Evolutionary conservation across 2,797 vertebrate species (phyloP), one percentile per base, ranked within the genome.

Genomic region (Aulostomus chinensis): DNA sequence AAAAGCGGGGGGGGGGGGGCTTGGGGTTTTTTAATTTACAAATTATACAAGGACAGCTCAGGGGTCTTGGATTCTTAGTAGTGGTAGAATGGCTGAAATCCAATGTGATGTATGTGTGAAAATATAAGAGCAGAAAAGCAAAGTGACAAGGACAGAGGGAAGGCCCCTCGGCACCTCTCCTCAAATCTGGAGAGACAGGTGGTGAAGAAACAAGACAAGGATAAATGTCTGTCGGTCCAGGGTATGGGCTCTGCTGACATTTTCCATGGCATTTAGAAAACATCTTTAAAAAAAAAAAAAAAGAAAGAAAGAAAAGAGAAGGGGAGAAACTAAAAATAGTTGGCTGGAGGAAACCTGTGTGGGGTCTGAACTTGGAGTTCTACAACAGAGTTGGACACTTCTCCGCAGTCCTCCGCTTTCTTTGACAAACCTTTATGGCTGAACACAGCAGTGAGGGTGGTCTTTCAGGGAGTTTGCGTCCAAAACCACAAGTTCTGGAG

Each of bases 231-330:
- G 58, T 60, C 49, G 10, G 31, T 62, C 28, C 32, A 22, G 21
- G 18, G 50, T 63, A 52, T 22, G 13, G 58, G 48, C 55, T 58
- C 25, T 2, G 36, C 53, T 84, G 81, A 87, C 77, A 87, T 87
- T 88, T 87, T 66, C 58, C 47, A 38, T 81, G 82, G 59, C 81
- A 85, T 83, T 85, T 81, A 61, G 37, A 72, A 83, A 78, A 70
- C 56, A 66, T 58, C 58, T 50, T 21, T 22, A 4, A 16, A 34
- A 46, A 47, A 17, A 30, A 8, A 58, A 61, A 32, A 37, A 55
- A 70, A 77, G 12, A 50, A 56, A 50, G 13, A 15, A 26, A 36
- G 40, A 42, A 14, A 38, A 5, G 4, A 1, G 5, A 2, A 11
- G 3, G 3, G 18, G 17, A 7, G 4, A 5, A 3, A 8, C 46